phyloP scores from a whole-genome alignment of 2,797 vertebrate species.

The Coreius guichenoti region DNA sequence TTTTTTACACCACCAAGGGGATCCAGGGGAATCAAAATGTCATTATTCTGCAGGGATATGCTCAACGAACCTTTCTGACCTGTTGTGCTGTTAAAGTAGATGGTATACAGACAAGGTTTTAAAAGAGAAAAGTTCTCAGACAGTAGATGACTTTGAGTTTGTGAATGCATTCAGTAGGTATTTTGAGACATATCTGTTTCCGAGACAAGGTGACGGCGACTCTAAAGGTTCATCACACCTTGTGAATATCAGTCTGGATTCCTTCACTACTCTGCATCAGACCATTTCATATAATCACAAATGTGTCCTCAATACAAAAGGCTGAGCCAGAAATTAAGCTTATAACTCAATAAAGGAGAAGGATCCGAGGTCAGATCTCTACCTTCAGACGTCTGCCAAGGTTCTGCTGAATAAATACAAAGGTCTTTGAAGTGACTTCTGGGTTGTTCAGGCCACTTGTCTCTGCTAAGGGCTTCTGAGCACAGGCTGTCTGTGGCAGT shows the following conservation, averaged over 20 bases:
- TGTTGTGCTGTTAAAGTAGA: constrained; percentile 43
- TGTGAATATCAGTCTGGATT: constrained; percentile 14
- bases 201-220: neutral
- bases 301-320: neutral
- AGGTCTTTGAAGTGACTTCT: constrained; percentile 36
- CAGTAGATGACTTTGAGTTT: constrained; percentile 25
- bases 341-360: constrained; percentile 18
- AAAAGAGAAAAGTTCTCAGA: constrained; percentile 31
- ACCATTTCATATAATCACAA: neutral
- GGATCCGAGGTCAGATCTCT: constrained; percentile 24
- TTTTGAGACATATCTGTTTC: neutral
- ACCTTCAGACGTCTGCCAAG: constrained; percentile 19
- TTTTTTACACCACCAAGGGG: constrained; percentile 71
- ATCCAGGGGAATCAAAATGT: constrained; percentile 68
- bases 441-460: constrained; percentile 27
- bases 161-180: neutral
- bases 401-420: constrained; percentile 28
- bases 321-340: neutral
- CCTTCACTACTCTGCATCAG: neutral
- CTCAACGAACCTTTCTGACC: constrained; percentile 68
- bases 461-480: neutral
- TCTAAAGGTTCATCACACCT: neutral
- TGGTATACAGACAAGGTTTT: constrained; percentile 23
- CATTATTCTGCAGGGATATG: constrained; percentile 69
- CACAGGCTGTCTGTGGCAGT: constrained; percentile 21